Conservation (phyloP, 2,888 invertebrate genomes). For the Pediacus dermestoides region DNA sequence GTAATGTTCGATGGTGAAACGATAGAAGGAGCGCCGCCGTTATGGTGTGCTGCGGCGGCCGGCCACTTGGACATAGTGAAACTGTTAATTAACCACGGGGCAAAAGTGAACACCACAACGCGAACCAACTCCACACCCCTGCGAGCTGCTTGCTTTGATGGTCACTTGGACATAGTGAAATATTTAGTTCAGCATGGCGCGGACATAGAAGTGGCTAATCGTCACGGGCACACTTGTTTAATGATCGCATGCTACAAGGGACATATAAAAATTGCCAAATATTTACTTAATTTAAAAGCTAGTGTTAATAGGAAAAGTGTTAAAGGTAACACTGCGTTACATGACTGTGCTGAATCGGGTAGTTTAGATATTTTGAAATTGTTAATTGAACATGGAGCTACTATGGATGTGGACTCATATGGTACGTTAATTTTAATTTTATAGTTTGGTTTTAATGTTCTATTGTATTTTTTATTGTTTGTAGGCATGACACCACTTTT, state of each 20-base stretch:
- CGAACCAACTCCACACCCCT: constrained; percentile 92
- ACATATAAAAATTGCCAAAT: constrained; percentile 86
- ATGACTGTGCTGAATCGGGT: constrained; percentile 96
- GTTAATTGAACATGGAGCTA: constrained; percentile 81
- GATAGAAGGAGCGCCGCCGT: constrained; percentile 92
- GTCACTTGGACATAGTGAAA: constrained; percentile 90
- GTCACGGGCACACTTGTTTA: constrained; percentile 93
- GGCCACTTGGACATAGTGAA: constrained; percentile 86
- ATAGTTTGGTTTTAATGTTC: too few species aligned
- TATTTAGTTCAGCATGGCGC: constrained; percentile 88
- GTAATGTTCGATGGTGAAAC: constrained; percentile 97
- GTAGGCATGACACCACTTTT: constrained; percentile 90
- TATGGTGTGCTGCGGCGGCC: constrained; percentile 98
- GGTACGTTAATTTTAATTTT: too few species aligned
- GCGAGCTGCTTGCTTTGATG: constrained; percentile 95
- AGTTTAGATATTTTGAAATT: constrained; percentile 88
- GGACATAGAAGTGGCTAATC: constrained; percentile 94
- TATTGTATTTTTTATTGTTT: constrained; percentile 27
- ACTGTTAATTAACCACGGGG: constrained; percentile 78
- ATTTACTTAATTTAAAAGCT: constrained; percentile 79
- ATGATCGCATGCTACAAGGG: constrained; percentile 99
- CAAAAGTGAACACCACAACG: constrained; percentile 91
- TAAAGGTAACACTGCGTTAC: constrained; percentile 93
- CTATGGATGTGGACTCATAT: constrained; percentile 91
- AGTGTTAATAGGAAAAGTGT: constrained; percentile 91